Base-by-base conservation (phyloP, 2,113 vertebrate genomes). In the Tylochromis polylepis region DNA sequence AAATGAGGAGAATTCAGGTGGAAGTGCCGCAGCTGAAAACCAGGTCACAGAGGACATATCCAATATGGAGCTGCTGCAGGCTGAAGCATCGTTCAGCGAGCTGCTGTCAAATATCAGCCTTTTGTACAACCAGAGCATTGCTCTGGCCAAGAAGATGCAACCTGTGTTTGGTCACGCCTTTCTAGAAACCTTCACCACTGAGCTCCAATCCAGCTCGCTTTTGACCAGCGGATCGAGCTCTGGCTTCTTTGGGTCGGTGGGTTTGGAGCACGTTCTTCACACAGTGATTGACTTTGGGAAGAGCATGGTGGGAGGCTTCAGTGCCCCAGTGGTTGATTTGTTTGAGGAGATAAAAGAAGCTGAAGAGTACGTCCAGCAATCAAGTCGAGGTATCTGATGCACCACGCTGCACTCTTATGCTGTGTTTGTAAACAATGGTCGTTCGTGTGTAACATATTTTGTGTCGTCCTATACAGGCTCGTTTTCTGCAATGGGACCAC, bases 151-250 rank as follows among this genome's bases (percentile, higher is more conserved):
- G 88, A 95, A 85, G 88, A 96, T 97, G 94, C 96, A 95, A 53
- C 92, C 95, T 82, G 93, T 94, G 85, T 96, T 97, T 58, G 97
- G 97, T 49, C 92, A 93, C 43, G 91, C 96, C 86, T 97, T 98
- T 92, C 96, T 96, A 55, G 90, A 8, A 0, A 95, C 96, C 85
- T 97, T 97, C 77, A 92, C 93, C 82, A 92, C 96, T 18, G 94
- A 96, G 43, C 55, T 94, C 65, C 94, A 95, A 2, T 43, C 89
- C 6, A 89, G 91, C 57, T 88, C 92, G 57, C 80, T 79, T 82
- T 83, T 93, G 3, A 88, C 91, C 1, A 85, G 72, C 91, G 93
- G n/a, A 84, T 79, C 81, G 29, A 92, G 18, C 0, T 24, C 75
- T 0, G 31, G 93, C 49, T 80, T 93, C 72, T 79, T 93, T 46